These are phyloP conservation scores for Proterorhinus semilunaris DNA, from an alignment of 2,113 vertebrate genomes.

Conservation along the genomic window DNA sequence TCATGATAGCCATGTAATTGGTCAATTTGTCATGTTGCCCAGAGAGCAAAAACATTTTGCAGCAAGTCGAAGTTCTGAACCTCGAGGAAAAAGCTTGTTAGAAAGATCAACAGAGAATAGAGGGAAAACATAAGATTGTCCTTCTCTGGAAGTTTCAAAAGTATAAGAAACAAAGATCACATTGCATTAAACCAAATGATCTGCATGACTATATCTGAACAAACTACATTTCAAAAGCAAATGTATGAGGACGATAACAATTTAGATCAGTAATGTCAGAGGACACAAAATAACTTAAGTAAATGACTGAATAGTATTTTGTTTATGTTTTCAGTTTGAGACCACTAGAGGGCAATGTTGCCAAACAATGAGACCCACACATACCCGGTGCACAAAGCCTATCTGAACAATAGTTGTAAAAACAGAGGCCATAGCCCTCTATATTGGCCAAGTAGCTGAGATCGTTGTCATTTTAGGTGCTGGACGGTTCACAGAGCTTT, in stretches of 20 bases:
- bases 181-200: no score
- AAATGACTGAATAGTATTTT: not conserved
- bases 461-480: no score
- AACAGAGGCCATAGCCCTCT: no score
- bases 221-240: not conserved
- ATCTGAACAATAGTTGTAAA: not conserved
- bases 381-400: not conserved
- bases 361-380: constrained; percentile 32
- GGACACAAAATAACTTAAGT: not conserved
- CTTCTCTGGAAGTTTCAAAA: constrained; percentile 24
- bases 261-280: not conserved
- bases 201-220: constrained; percentile 22
- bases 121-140: constrained; percentile 30
- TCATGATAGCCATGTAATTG: constrained; percentile 55
- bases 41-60: constrained; percentile 42
- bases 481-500: no score
- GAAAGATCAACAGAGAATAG: constrained; percentile 1
- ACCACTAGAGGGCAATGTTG: constrained; percentile 65
- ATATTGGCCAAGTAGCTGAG: no score
- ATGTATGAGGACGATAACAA: not conserved
- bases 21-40: constrained; percentile 62
- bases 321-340: not conserved
- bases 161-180: constrained; percentile 7
- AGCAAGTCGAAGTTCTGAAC: constrained; percentile 39
- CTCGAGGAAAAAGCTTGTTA: constrained; percentile 33